Conservation (phyloP, 2,888 invertebrate species). For the Suillia variegata region DNA sequence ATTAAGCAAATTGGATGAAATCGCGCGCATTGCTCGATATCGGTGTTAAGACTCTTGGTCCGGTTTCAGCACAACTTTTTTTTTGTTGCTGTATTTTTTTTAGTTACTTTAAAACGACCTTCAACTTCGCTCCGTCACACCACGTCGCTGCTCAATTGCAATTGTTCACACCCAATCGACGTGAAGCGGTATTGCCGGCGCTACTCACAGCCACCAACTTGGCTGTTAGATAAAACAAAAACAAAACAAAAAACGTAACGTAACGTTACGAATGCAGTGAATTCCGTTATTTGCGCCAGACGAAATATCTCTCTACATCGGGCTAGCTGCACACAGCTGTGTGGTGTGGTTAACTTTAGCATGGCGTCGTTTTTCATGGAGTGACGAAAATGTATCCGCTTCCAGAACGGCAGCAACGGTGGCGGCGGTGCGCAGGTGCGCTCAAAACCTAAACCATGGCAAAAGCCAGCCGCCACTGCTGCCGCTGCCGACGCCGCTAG, state of each 20-base stretch:
- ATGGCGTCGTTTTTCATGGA: neutral
- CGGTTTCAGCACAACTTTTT: neutral
- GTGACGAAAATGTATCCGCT: no score
- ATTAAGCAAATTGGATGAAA: no score
- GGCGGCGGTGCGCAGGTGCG: neutral
- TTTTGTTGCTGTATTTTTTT: constrained; percentile 5
- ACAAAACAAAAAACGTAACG: no score
- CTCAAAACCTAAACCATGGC: neutral
- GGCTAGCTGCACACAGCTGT: neutral
- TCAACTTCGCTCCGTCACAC: constrained; percentile 28
- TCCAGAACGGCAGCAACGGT: no score
- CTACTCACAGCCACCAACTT: neutral
- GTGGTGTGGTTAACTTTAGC: neutral
- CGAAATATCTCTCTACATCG: no score
- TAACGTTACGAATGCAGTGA: neutral
- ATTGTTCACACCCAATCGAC: constrained; percentile 15
- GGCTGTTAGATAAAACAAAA: no score
- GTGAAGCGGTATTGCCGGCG: neutral
- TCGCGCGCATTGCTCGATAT: neutral
- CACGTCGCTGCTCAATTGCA: no score
- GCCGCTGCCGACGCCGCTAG: neutral
- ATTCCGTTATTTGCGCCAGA: no score
- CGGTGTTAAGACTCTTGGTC: no score
- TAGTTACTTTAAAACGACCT: constrained; percentile 40
- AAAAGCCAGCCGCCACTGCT: neutral